Base-by-base conservation (phyloP, 2,797 vertebrate genomes). In the Erethizon dorsatum region DNA sequence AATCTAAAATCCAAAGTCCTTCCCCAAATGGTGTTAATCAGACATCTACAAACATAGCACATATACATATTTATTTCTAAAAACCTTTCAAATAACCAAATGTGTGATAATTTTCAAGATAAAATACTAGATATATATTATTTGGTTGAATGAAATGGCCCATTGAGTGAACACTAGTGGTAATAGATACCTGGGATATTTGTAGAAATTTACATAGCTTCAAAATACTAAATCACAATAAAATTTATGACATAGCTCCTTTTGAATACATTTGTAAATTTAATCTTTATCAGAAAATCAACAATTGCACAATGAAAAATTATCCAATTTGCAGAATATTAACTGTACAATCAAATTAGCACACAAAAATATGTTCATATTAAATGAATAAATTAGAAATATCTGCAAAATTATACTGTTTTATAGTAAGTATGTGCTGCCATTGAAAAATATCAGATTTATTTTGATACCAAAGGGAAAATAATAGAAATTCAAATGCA, bases 171-270 rank as follows among this genome's bases (percentile, higher is more conserved):
- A 75, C 26, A 67, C 7, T 47, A 61, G 77, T n/a, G 28, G 3
- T 77, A n/a, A 63, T 45, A 84, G 26, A 4, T 63, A 56, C 52
- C 8, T 10, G 13, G 2, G 1, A 93, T 37, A 86, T 75, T 83
- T 88, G 57, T 91, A 79, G 11, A 52, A 80, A 84, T 87, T 92
- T 88, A 71, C 77, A 65, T 31, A 83, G 65, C 57, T 82, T 86
- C 9, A 91, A 28, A 80, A 59, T 65, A 87, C 52, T 90, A 91
- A 78, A 50, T 7, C 6, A 28, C 45, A 88, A 65, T 80, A 14
- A 75, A 45, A 69, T 85, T 56, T 52, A 18, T 57, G 4, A 33
- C 65, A 77, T 57, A 41, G 41, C 52, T 94, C n/a, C 31, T 85
- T 71, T 80, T 91, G 11, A 92, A 77, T 85, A 31, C 6, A 88